Percentiles rank a stretch among this genome's conserved stretches.
phyloP scores from a whole-genome alignment of 1,140 invertebrate genomes.

The Leptopilina clavipes region DNA sequence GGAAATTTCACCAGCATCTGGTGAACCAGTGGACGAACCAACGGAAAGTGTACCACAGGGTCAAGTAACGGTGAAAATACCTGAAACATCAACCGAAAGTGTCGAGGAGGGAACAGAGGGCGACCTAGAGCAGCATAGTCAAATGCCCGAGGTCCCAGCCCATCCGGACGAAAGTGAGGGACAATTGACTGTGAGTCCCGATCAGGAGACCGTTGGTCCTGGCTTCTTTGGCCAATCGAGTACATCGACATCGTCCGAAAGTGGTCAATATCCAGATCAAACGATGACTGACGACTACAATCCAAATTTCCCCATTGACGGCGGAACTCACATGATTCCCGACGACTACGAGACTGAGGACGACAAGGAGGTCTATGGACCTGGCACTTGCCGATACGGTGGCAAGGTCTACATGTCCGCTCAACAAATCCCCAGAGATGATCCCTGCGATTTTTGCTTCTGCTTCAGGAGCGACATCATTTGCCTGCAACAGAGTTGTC shows the following conservation, averaged over 20 bases:
- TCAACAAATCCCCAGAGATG: conserved; percentile 94
- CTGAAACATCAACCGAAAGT: neutral
- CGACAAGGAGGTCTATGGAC: conserved; percentile 84
- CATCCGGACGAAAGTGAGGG: conserved; percentile 50
- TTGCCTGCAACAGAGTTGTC: conserved; percentile 95
- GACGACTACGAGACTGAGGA: conserved; percentile 82
- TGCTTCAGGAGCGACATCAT: conserved; percentile 97
- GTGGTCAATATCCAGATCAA: conserved; percentile 64
- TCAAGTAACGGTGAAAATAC: neutral
- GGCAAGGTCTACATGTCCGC: conserved; percentile 94
- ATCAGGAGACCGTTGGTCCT: conserved; percentile 43
- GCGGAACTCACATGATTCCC: conserved; percentile 62
- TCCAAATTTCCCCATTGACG: conserved; percentile 65
- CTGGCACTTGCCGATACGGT: conserved; percentile 92
- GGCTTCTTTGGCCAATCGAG: conserved; percentile 45
- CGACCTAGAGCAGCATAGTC: neutral
- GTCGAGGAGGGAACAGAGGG: neutral
- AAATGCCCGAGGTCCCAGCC: conserved; percentile 50
- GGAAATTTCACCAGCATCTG: conserved; percentile 33
- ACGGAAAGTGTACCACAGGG: conserved; percentile 22
- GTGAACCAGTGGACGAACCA: conserved; percentile 47
- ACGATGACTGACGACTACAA: conserved; percentile 57
- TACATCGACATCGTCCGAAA: conserved; percentile 31
- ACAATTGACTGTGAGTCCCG: conserved; percentile 50
- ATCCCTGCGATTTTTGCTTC: conserved; percentile 97